Base-by-base conservation (phyloP, 1,140 invertebrate species). In the Eupeodes corollae region DNA sequence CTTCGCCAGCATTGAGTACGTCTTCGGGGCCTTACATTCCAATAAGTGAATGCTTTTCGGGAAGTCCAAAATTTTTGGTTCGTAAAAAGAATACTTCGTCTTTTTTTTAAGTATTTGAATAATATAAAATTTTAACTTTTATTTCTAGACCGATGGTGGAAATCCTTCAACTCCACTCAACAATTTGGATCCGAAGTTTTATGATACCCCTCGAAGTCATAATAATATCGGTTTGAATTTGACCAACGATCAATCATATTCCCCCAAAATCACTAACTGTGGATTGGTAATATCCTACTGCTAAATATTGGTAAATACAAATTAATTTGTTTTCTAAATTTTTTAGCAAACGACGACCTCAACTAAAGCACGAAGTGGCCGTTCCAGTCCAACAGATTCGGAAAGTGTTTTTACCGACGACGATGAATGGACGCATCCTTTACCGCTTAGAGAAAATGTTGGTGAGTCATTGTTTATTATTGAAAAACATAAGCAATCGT, bases 41-140 rank as follows among this genome's bases (percentile, higher is more conserved):
- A 19, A 83, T 88, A 52, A 91, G 87, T 47, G 88, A 93, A 68
- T 95, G 91, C 67, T 84, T 88, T 51, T 90, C 90, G 45, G 92
- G 91, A 38, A 78, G 76, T 49, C 78, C 80, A 10, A 59, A 59
- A 21, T 55, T 66, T 14, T 46, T 64, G 42, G 45, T 52, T 21
- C 51, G 47, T 16, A 18, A 30, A 31, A 43, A 33, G 11, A 38
- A 5, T 16, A 38, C n/a, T 5, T 5, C n/a, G 16, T 42, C 21
- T 5, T 37, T 37, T 3, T 3, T n/a, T 37, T n/a, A 16, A 39
- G 26, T 39, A 12, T 13, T 31, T 13, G 13, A 12, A 21, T 42
- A 14, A 5, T 31, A 19, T 48, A 21, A 33, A 37, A n/a, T 37
- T 3, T 9, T 44, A 1, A 14, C 2, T 47, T 32, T 41, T 21